Evolutionary conservation across 2,888 invertebrate genomes (phyloP), one percentile per base, ranked within the genome.

Genomic region (Agapetus fuscipes): DNA sequence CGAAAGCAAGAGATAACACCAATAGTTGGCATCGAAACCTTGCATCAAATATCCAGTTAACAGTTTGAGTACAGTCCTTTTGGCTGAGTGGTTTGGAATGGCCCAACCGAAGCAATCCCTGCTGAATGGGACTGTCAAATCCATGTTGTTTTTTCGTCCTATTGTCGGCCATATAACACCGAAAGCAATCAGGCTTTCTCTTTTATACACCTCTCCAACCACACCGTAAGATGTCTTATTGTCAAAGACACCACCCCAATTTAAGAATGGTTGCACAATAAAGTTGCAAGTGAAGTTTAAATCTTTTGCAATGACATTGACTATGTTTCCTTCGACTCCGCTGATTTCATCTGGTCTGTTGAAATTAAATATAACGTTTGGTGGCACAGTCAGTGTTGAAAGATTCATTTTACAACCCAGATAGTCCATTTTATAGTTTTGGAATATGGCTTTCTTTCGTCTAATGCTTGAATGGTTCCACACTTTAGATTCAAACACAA

Each of bases 91-190:
- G n/a, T 14, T 15, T 13, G 38, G 38, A 3, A 38, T 25, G 10
- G 32, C 32, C 38, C 38, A 38, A 11, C 31, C 32, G 3, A 38
- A 32, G n/a, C 38, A 31, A 27, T 38, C 38, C 2, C 25, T 32
- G 2, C 14, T 15, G 17, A 32, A 38, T 1, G 26, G 2, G 10
- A 17, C n/a, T 3, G 26, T 15, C 7, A 27, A n/a, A 17, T 38
- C 38, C 3, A 26, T 17, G 11, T n/a, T 10, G 7, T 6, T 10
- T 2, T 15, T 17, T 32, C 31, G 31, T 6, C 3, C 12, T 3
- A 11, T 6, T 7, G 31, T 31, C 13, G 31, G 32, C 38, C 38
- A 38, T 13, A 38, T 32, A 2, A 17, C 25, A 9, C 32, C 38
- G 11, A 28, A 32, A 25, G 31, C 38, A 5, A 38, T 38, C 26